Base-by-base conservation (phyloP, 2,888 invertebrate species). In the Agelastica alni region DNA sequence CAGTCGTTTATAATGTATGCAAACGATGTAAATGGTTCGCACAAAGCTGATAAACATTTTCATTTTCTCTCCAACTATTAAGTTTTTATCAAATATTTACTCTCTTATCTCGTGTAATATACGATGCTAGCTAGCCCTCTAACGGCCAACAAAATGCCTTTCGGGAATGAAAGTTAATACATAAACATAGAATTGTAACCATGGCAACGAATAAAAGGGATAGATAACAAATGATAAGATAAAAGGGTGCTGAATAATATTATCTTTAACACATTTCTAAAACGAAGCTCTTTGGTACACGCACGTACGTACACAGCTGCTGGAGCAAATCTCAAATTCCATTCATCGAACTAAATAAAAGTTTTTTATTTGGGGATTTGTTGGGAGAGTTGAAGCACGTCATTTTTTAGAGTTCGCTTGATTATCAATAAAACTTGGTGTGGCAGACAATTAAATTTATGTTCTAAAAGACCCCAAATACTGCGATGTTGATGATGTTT, bases 171-270 rank as follows among this genome's bases (percentile, higher is more conserved):
- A 46, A 22, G 13, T 10, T 32, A 32, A 45, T 53, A 48, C 31
- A 53, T 53, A 53, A 48, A 53, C 48, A 53, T 53, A 18, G 31
- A 18, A 20, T 12, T 9, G 32, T 22, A 39, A 26, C 28, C 43
- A 20, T 37, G 14, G 16, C n/a, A 12, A 9, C 39, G 45, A 45
- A 46, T 45, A 39, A 43, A 39, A 42, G 39, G 32, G 32, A 37
- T 31, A 31, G 54, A 32, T 49, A 54, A 53, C 47, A 53, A 44
- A 32, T 54, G 49, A 49, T 32, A 10, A 26, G 20, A 36, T 54
- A 32, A 54, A 54, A 52, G 34, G 46, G 28, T 30, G 26, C 47
- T 36, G 53, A 34, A 53, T 53, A 47, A 47, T 53, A 45, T 53
- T 53, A 51, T 51, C 43, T 22, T 22, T 14, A 22, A 42, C 22